phyloP scores from a whole-genome alignment of 2,888 invertebrate genomes.

The Eilema griseolum region DNA sequence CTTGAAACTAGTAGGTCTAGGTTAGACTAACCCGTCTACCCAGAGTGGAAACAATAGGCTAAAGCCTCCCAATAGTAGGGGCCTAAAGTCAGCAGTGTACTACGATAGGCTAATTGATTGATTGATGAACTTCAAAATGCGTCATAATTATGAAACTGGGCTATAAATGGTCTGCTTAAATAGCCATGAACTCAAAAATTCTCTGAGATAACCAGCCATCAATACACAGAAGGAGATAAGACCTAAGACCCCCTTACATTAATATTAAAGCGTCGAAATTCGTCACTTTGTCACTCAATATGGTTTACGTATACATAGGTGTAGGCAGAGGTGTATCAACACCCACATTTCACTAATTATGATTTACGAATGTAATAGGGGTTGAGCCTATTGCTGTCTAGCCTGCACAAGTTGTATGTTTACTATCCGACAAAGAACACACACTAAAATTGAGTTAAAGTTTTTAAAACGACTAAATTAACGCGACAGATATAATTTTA shows the following conservation, averaged over 20 bases:
- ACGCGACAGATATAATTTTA: conserved; percentile 20
- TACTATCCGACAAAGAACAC: not conserved
- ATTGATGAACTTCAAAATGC: not conserved
- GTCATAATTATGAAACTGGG: not conserved
- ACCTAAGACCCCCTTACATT: not conserved
- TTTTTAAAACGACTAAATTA: not conserved
- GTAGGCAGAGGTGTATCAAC: too few species aligned
- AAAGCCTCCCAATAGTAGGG: too few species aligned
- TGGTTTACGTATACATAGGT: not conserved
- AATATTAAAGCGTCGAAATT: not conserved
- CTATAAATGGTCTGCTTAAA: not conserved
- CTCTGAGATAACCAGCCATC: not conserved
- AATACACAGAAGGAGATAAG: not conserved
- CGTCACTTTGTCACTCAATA: not conserved
- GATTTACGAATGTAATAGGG: too few species aligned
- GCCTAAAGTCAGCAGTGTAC: too few species aligned
- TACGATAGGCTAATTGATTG: too few species aligned
- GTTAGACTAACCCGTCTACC: too few species aligned
- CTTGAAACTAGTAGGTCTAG: too few species aligned
- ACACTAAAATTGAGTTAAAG: not conserved
- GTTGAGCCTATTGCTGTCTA: too few species aligned
- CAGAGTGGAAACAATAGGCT: too few species aligned
- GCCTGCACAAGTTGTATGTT: too few species aligned
- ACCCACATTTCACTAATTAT: too few species aligned
- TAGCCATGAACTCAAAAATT: not conserved